Evolutionary conservation across 1,140 invertebrate genomes (phyloP), one percentile per base, ranked within the genome.

Genomic region (Drosophila lacertosa): DNA sequence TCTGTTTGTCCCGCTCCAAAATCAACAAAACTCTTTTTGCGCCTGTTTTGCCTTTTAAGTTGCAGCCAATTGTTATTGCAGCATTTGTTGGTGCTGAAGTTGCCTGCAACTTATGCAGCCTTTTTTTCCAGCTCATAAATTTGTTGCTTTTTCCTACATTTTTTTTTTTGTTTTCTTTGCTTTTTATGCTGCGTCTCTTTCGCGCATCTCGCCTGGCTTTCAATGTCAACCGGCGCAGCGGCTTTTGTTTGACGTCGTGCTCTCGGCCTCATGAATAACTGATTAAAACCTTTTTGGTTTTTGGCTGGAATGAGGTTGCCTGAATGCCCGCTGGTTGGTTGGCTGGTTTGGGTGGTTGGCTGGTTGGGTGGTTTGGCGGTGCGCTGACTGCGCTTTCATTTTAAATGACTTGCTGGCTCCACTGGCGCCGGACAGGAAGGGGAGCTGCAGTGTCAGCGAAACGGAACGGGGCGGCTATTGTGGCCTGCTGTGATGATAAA

Each of bases 51-150:
- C 29, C 68, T 86, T 86, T 76, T 77, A 81, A 84, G 82, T 84
- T 84, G 77, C 77, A 81, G 82, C 81, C 80, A 86, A 86, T 86
- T 86, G 81, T 88, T 86, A 78, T 88, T 84, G 81, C 76, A 58
- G 75, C 53, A 64, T 42, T 63, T 53, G n/a, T 16, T 29, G 42
- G 16, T 53, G 29, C 15, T 47, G 20, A n/a, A n/a, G 39, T 11
- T 22, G 22, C 5, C 15, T 67, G 60, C 67, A 70, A 42, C 33
- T 71, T 60, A 60, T 33, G 37, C 69, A 44, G 44, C 70, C 44
- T 40, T 76, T 69, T 71, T 77, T 86, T 86, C 81, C 81, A 86
- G 82, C 74, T 88, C 82, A 86, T 86, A 86, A 86, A 86, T 86
- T 77, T 82, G 86, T 86, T 86, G n/a, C n/a, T n/a, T n/a, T n/a